Evolutionary conservation across 2,888 invertebrate genomes (phyloP).

Genomic region (Lasioglossum malachurum): DNA sequence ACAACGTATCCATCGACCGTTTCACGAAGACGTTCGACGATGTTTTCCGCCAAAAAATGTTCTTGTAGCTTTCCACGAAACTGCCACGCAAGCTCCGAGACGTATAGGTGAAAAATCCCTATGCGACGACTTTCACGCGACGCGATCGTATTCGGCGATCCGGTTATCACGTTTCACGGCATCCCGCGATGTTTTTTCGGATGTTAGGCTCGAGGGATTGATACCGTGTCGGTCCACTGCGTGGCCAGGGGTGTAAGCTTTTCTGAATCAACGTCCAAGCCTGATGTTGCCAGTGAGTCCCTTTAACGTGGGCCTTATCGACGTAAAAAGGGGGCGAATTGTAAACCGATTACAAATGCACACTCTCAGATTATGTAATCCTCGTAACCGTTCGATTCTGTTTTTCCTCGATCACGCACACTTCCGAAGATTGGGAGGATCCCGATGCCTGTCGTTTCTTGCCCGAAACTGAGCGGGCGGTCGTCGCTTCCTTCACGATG

Average conservation of each 20-base stretch:
- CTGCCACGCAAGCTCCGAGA: slow-evolving; percentile 56
- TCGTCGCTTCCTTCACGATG: slow-evolving; percentile 76
- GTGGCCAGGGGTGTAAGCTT: slow-evolving; percentile 67
- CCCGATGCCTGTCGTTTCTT: slow-evolving; percentile 78
- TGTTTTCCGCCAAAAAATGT: too few relatives aligned
- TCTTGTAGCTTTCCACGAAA: slow-evolving; percentile 41
- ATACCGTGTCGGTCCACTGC: slow-evolving; percentile 66
- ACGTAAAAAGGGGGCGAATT: slow-evolving; percentile 34
- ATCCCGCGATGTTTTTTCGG: slow-evolving; percentile 29
- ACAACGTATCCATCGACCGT: not conserved
- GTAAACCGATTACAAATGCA: slow-evolving; percentile 23
- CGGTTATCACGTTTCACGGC: slow-evolving; percentile 38
- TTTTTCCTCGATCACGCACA: slow-evolving; percentile 48
- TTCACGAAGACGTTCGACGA: not conserved
- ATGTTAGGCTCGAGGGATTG: slow-evolving; percentile 30
- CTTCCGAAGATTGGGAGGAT: slow-evolving; percentile 65
- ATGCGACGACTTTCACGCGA: slow-evolving; percentile 35
- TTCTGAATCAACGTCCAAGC: slow-evolving; percentile 53
- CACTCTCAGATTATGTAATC: slow-evolving; percentile 69
- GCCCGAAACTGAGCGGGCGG: slow-evolving; percentile 79
- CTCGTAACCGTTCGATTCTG: slow-evolving; percentile 45
- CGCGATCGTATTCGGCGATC: slow-evolving; percentile 21
- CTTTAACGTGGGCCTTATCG: slow-evolving; percentile 67
- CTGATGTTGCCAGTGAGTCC: slow-evolving; percentile 65
- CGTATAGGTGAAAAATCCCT: slow-evolving; percentile 51